Percentiles rank a stretch among this genome's conserved stretches.
These are phyloP conservation scores for Tipula helvola DNA, from an alignment of 2,888 invertebrate genomes.

Conservation along the genomic window DNA sequence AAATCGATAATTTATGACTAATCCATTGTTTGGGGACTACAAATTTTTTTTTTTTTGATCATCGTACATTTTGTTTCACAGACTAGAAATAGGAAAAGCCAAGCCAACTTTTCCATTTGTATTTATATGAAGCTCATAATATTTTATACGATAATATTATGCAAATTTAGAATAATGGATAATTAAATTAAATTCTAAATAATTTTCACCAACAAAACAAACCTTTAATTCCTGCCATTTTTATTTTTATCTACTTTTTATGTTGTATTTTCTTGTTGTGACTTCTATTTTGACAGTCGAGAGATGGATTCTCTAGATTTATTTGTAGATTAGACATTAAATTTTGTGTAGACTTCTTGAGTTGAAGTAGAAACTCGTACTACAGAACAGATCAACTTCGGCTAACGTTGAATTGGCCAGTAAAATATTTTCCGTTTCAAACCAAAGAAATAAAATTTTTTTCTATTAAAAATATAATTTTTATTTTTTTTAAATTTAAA, in stretches of 20 bases:
- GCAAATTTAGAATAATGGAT: not conserved
- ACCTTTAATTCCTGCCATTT: constrained; percentile 11
- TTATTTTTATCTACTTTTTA: not conserved
- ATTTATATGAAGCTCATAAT: no score
- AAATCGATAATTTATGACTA: constrained; percentile 6
- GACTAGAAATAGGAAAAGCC: not conserved
- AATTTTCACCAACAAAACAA: not conserved
- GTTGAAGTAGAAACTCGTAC: no score
- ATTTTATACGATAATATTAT: not conserved
- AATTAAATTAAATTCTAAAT: not conserved
- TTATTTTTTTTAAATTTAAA: not conserved
- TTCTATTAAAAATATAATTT: not conserved
- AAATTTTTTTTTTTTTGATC: not conserved
- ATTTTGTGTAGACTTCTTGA: no score
- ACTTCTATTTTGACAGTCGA: not conserved
- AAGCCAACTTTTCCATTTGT: not conserved
- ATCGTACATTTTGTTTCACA: not conserved
- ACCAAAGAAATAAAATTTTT: not conserved
- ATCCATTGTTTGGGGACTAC: not conserved
- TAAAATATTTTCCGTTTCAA: not conserved
- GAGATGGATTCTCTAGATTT: not conserved
- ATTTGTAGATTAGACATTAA: not conserved
- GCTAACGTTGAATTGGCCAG: no score
- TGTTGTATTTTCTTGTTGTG: constrained; percentile 6
- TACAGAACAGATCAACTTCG: no score